Conservation (phyloP, 2,888 invertebrate species). For the Lycaena phlaeas region DNA sequence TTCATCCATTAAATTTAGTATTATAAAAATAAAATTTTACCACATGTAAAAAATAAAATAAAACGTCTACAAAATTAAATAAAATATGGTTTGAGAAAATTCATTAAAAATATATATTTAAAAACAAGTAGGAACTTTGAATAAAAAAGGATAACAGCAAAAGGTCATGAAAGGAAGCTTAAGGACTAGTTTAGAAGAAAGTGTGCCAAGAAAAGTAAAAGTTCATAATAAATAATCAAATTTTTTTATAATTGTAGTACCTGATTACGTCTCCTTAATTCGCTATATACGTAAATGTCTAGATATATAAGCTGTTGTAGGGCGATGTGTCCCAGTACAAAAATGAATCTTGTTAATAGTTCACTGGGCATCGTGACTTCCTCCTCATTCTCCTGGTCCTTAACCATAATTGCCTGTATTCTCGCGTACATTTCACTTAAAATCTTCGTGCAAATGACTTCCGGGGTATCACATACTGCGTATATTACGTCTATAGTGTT, state of each 20-base stretch:
- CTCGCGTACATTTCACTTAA: constrained; percentile 58
- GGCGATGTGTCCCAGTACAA: constrained; percentile 83
- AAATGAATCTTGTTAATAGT: constrained; percentile 67
- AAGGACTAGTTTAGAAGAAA: no score
- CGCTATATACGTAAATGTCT: constrained; percentile 87
- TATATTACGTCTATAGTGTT: constrained; percentile 69
- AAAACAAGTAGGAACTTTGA: no score
- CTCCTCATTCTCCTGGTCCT: constrained; percentile 39
- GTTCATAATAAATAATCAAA: no score
- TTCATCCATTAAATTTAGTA: background rate
- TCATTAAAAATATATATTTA: no score
- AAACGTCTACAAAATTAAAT: no score
- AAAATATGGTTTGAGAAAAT: no score
- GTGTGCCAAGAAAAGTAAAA: no score
- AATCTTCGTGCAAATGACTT: constrained; percentile 60
- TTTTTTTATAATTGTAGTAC: no score
- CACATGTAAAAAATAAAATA: no score
- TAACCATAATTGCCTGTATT: constrained; percentile 50
- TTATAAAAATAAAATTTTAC: no score
- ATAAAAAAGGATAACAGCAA: no score
- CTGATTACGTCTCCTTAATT: constrained; percentile 74
- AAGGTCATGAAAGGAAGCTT: no score
- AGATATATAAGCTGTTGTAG: constrained; percentile 85
- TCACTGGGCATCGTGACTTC: constrained; percentile 45
- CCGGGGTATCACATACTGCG: constrained; percentile 72